Evolutionary conservation across 2,113 vertebrate species (phyloP).

Genomic region (Coracopsis vasa): DNA sequence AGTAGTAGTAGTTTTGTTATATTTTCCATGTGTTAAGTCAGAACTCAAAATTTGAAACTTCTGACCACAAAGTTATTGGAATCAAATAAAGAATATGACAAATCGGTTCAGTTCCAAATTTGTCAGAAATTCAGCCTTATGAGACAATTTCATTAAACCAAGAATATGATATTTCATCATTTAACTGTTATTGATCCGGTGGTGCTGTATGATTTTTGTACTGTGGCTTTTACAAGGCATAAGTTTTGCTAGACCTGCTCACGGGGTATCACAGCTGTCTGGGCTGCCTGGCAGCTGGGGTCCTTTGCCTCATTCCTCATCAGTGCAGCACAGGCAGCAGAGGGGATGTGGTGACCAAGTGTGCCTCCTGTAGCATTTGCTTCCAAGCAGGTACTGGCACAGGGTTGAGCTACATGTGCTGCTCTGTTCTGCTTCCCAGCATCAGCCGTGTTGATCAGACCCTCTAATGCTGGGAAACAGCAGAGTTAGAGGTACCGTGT

Average conservation of each 20-base stretch:
- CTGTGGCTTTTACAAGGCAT: neutral
- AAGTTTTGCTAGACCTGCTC: neutral
- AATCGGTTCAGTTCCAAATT: neutral
- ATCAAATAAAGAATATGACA: neutral
- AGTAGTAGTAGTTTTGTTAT: neutral
- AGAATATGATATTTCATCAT: neutral
- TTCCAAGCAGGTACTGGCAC: neutral
- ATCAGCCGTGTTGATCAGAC: neutral
- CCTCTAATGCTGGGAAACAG: accelerated
- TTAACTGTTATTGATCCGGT: neutral
- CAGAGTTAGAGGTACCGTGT: neutral
- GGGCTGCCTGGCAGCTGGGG: neutral
- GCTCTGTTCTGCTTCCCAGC: neutral
- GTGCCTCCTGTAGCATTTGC: neutral
- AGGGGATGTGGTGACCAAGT: accelerated
- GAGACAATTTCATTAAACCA: neutral
- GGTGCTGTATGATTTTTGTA: neutral
- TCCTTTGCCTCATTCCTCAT: neutral
- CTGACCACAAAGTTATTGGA: neutral
- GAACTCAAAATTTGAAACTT: neutral
- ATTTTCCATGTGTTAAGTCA: neutral
- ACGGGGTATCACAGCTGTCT: neutral
- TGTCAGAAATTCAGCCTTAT: neutral
- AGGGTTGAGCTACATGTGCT: accelerated
- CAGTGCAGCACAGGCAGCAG: neutral